A percentile compares a stretch with the other conserved stretches of the same genome.
Evolutionary conservation across 2,797 vertebrate genomes (phyloP).

Genomic region (Thripadectes ignobilis): DNA sequence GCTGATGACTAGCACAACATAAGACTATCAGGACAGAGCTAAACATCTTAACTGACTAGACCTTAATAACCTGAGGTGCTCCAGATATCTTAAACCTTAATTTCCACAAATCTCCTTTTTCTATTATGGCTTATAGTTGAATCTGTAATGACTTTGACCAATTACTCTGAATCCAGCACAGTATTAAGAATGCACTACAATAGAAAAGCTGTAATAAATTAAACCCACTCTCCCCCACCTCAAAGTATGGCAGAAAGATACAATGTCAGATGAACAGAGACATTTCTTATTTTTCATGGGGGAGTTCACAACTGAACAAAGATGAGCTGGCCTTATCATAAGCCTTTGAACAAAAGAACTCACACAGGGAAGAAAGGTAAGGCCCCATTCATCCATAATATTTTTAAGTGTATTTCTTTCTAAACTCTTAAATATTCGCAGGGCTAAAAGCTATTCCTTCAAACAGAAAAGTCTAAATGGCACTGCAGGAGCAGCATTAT

Average conservation of each 20-base stretch:
- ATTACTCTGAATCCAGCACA: neutral
- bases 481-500: neutral
- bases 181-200: neutral
- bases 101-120: neutral
- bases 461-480: neutral
- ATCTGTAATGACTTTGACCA: neutral
- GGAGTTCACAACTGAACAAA: neutral
- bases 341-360: neutral
- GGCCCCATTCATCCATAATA: neutral
- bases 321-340: neutral
- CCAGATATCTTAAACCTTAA: neutral
- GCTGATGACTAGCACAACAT: neutral
- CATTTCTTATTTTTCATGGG: neutral
- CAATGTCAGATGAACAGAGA: neutral
- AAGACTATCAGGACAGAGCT: neutral
- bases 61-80: neutral
- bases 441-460: neutral
- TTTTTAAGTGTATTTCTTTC: neutral
- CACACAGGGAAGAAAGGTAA: neutral
- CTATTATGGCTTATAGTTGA: neutral
- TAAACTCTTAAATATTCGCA: neutral
- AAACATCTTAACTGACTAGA: neutral
- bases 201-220: neutral
- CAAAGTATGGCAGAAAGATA: neutral
- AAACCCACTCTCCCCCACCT: neutral